These are phyloP conservation scores for Neomicropteryx cornuta DNA, from an alignment of 1,140 invertebrate genomes.

Conservation along the genomic window DNA sequence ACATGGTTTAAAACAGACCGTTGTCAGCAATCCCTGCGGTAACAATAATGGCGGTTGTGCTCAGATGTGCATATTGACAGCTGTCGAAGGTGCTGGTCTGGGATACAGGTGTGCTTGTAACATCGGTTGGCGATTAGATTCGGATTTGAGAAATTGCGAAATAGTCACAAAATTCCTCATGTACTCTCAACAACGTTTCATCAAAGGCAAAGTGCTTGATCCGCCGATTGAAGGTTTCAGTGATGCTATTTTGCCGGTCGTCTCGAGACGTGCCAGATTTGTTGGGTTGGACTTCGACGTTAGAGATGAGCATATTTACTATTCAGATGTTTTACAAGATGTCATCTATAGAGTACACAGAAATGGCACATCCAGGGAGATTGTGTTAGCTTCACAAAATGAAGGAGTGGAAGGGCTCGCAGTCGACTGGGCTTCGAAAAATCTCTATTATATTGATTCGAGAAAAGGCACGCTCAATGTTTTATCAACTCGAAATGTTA, in stretches of 20 bases:
- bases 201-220: conserved; percentile 87
- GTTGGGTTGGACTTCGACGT: conserved; percentile 96
- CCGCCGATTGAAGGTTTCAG: conserved; percentile 83
- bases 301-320: conserved; percentile 86
- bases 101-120: conserved; percentile 92
- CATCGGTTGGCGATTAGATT: conserved; percentile 71
- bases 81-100: conserved; percentile 59
- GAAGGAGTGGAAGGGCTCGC: conserved; percentile 95
- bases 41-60: conserved; percentile 85
- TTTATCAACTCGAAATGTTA: conserved; percentile 74
- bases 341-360: conserved; percentile 87
- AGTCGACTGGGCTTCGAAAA: conserved; percentile 95
- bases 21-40: conserved; percentile 78
- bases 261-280: conserved; percentile 83
- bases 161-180: conserved; percentile 86
- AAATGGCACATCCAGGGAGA: conserved; percentile 81
- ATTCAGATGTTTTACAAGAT: conserved; percentile 93
- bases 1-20: conserved; percentile 65
- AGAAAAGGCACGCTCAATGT: conserved; percentile 93
- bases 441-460: conserved; percentile 96
- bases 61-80: conserved; percentile 91
- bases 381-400: conserved; percentile 90
- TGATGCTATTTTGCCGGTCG: conserved; percentile 86
- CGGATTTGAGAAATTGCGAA: conserved; percentile 74
- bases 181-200: conserved; percentile 95